These are phyloP conservation scores for Scelioninae gen. 2 DNA, from an alignment of 2,888 invertebrate genomes.

Conservation along the genomic window DNA sequence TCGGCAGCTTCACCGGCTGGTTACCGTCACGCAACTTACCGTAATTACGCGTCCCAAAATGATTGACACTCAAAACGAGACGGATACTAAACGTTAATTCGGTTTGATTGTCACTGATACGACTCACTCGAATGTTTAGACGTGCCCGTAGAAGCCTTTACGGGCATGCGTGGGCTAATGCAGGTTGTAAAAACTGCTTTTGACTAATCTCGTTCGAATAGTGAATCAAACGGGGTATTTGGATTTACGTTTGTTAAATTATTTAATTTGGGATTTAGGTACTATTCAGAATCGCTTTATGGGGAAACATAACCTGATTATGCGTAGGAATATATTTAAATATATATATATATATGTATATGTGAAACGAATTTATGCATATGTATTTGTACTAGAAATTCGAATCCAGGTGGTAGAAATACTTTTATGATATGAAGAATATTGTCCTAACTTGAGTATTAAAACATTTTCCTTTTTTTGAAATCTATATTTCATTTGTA, in stretches of 20 bases:
- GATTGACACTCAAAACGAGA: constrained; percentile 63
- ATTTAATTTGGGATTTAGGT: constrained; percentile 3
- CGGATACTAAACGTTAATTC: constrained; percentile 66
- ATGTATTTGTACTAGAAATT: too few species aligned
- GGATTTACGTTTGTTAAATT: constrained; percentile 33
- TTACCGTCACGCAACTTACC: constrained; percentile 59
- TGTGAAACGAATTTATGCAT: too few species aligned
- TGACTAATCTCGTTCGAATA: constrained; percentile 48
- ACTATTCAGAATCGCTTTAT: constrained; percentile 18
- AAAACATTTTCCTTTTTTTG: too few species aligned
- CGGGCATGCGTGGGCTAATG: constrained; percentile 19
- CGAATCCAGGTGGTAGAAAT: too few species aligned
- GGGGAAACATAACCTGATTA: constrained; percentile 17
- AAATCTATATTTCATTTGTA: too few species aligned
- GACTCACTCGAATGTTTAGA: constrained; percentile 39
- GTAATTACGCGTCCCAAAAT: constrained; percentile 63
- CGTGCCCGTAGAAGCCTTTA: constrained; percentile 25
- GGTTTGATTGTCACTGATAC: constrained; percentile 62
- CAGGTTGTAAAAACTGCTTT: constrained; percentile 45
- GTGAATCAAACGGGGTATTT: constrained; percentile 26
- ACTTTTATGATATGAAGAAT: too few species aligned
- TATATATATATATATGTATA: too few species aligned
- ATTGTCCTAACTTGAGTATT: too few species aligned
- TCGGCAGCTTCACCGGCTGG: constrained; percentile 62
- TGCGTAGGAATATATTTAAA: too few species aligned